Base-by-base conservation (phyloP, 2,797 vertebrate genomes). In the Trichosurus vulpecula region DNA sequence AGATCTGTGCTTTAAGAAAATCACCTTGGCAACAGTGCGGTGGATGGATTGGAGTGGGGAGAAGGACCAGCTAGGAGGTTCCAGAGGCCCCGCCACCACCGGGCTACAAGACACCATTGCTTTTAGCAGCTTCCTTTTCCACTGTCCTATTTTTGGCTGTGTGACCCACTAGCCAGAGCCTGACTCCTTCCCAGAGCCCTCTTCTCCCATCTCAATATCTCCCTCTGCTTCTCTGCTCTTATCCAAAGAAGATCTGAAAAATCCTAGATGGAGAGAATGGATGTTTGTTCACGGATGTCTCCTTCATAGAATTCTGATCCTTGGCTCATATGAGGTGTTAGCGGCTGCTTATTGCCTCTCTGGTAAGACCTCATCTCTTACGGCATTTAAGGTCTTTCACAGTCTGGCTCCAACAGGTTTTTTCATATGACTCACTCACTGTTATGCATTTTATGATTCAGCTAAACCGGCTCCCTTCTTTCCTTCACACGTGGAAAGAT, bases 211-310 rank as follows among this genome's bases (percentile, higher is more conserved):
- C 30, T 55, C 9, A 16, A 25, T 47, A 25, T 81, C 9, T 27
- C 53, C 54, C 47, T 94, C 90, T 31, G 19, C 4, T 29, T 87
- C 9, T 31, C 35, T 92, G 22, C 56, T 41, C 92, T 58, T 54
- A 54, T 11, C 14, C 52, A 61, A 91, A 57, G 16, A 89, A 41
- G 58, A n/a, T 93, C 52, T 35, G 52, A 52, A 92, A 81, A 94
- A 54, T 55, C 10, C 9, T 51, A 19, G 47, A 25, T 56, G 47
- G 29, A 52, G 55, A 1, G 54, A 93, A 14, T 25, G 53, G 55
- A 53, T 87, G 30, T 74, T 97, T 94, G 93, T 29, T n/a, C 92
- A 56, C 16, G 14, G 55, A 41, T 92, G 90, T 97, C 95, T 81
- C n/a, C 66, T 25, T 81, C 6, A 1, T 5, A 81, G n/a, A 47